Percentiles rank a stretch among this genome's conserved stretches.
These are phyloP conservation scores for Philotrypesis tridentata DNA, from an alignment of 1,140 invertebrate species.

Conservation along the genomic window DNA sequence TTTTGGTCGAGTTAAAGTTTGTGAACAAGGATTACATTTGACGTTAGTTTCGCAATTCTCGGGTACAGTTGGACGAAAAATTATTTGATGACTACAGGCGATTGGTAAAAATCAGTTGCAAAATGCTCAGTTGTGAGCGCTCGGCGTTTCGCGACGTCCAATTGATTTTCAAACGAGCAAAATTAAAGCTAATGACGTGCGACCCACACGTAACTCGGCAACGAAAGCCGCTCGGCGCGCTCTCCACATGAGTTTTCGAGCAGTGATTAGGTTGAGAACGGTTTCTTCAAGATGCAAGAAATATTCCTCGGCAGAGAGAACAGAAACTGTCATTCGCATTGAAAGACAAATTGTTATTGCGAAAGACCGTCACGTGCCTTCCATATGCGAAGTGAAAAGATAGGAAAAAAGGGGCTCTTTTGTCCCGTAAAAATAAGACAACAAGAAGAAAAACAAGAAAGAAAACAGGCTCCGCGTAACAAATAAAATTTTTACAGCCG, in stretches of 20 bases:
- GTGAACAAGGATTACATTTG: not conserved
- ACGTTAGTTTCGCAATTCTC: not conserved
- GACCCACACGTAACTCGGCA: too few relatives aligned
- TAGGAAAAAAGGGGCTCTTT: not conserved
- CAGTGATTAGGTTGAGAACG: not conserved
- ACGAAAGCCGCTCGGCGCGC: too few relatives aligned
- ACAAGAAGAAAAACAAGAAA: not conserved
- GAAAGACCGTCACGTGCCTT: not conserved
- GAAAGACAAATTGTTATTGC: not conserved
- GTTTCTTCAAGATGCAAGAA: not conserved
- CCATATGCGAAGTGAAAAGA: conserved; percentile 5
- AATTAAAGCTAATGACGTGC: too few relatives aligned
- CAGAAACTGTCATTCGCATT: not conserved
- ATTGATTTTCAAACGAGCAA: too few relatives aligned
- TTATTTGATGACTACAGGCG: not conserved
- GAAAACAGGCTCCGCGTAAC: not conserved
- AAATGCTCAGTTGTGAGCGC: too few relatives aligned
- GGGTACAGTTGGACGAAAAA: not conserved
- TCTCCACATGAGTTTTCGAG: too few relatives aligned
- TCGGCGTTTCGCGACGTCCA: too few relatives aligned
- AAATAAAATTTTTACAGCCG: conserved; percentile 41
- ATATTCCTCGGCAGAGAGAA: not conserved
- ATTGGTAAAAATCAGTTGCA: too few relatives aligned
- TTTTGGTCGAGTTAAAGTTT: not conserved
- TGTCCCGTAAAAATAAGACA: not conserved